A percentile compares a stretch with the other conserved stretches of the same genome.
These are phyloP conservation scores for cat (Felis catus) DNA, from an alignment of 2,113 vertebrate species.

Conservation along the genomic window F.catus_Fca126_mat1.0 CM031413.1:150520501-150521000, in stretches of 20 bases:
- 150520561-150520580: no score
- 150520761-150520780: not conserved
- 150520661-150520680: constrained; percentile 2
- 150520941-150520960: not conserved
- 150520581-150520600: no score
- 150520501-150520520: no score
- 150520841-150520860: not conserved
- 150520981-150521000: not conserved
- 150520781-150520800: not conserved
- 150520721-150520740: not conserved
- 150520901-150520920: constrained; percentile 8
- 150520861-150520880: constrained; percentile 36
- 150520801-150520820: constrained; percentile 9
- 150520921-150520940: constrained; percentile 31
- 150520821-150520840: not conserved
- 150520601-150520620: no score
- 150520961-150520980: not conserved
- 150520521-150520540: no score
- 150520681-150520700: constrained; percentile 35
- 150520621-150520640: not conserved
- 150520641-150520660: not conserved
- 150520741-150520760: not conserved
- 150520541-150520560: no score
- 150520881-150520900: constrained; percentile 36
- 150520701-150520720: constrained; percentile 7